Base-by-base conservation (phyloP, 2,888 invertebrate species). In the Adelphocoris suturalis region DNA sequence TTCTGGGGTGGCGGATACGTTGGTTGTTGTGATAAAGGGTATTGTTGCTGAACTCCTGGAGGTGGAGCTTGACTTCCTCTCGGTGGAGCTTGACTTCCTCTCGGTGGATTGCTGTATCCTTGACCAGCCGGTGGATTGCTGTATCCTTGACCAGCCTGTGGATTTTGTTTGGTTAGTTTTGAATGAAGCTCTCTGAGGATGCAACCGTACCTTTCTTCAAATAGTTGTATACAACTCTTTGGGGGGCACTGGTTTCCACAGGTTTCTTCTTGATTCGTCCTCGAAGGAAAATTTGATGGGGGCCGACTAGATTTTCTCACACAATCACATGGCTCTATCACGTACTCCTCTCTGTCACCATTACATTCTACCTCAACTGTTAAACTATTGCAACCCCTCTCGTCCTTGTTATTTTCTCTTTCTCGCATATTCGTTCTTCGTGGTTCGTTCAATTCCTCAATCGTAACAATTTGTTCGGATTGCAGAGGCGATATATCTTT, bases 111-210 rank as follows among this genome's bases (percentile, higher is more conserved):
- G 48, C 48, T 48, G 48, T 48, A 11, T 7, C 48, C 48, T 13
- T 48, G n/a, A n/a, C n/a, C n/a, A 13, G 48, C 13, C 9, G 7
- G 48, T 48, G 7, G 48, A 48, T 48, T 48, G 48, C 48, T 48
- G 48, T 48, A 11, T 7, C 48, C 48, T 13, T 48, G n/a, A n/a
- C 48, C 48, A 48, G 48, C 9, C 48, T 7, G 48, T 13, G 48
- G 48, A 7, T 7, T 7, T 13, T 7, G 48, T 80, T 80, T 80
- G n/a, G 37, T 46, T 11, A 85, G 37, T 19, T 28, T 85, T 13
- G 85, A 37, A 23, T 85, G 85, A 23, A 85, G 57, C 13, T 85
- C 85, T 37, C 61, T 57, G 19, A 85, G 55, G 13, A 85, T 57
- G n/a, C 37, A 11, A 28, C 85, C 85, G 61, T 85, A 85, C 11